Base-by-base conservation (phyloP, 2,797 vertebrate species). In the Scomberomorus guttatus region DNA sequence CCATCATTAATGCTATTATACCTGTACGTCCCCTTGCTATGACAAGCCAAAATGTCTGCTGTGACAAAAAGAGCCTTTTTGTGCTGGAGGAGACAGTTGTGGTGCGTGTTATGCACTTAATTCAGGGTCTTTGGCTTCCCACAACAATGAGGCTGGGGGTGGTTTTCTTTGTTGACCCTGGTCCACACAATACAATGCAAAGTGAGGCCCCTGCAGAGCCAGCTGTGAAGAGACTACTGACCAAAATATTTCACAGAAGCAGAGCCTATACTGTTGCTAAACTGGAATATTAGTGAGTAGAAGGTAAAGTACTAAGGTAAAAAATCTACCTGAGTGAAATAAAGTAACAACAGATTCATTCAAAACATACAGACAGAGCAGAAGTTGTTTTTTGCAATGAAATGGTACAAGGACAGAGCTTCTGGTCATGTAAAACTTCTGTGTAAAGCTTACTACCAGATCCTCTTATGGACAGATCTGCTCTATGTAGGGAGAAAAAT, bases 141-240 rank as follows among this genome's bases (percentile, higher is more conserved):
- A 64, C 27, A 84, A 90, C 86, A 93, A 92, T 87, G 86, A 82
- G 60, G 42, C 55, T 37, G 80, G 82, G 89, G 85, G 74, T 62
- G 70, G 60, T 34, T 63, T 50, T 85, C 93, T 95, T 94, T 95
- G 92, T 94, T 90, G 80, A 71, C 69, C 79, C 77, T 72, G 71
- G 81, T 64, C 75, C 62, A 83, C 76, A 65, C 82, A 83, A 81
- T 63, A 93, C 93, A 94, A 94, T 82, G 86, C 75, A 79, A 25
- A 83, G 79, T 69, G 81, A 78, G 90, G 76, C 82, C 46, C 83
- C 77, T 57, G 78, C 78, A 57, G 71, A 75, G 78, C 67, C 85
- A 84, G 87, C 67, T 84, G 84, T 84, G 79, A 5, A 56, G 29
- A 24, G 11, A 55, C 58, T 10, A 27, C 68, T 58, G 48, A 55